phyloP scores from a whole-genome alignment of 2,888 invertebrate genomes.

The Megalurothrips usitatus region DNA sequence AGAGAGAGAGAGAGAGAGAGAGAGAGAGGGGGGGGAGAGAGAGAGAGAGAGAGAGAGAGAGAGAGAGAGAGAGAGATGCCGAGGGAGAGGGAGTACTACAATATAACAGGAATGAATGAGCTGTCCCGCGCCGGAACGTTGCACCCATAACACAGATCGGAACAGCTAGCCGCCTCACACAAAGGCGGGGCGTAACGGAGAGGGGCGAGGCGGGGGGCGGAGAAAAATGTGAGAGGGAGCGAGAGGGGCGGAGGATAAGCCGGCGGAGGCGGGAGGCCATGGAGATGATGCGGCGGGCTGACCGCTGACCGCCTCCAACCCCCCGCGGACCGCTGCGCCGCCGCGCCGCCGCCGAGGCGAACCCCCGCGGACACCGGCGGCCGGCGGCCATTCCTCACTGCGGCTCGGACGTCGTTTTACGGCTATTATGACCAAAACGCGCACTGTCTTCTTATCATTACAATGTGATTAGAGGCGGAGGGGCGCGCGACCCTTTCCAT shows the following conservation, averaged over 20 bases:
- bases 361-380: background rate
- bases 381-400: background rate
- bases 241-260: background rate
- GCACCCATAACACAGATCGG: too few species aligned
- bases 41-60: background rate
- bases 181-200: too few species aligned
- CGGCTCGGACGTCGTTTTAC: conserved; percentile 9
- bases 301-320: background rate
- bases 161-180: too few species aligned
- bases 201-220: too few species aligned
- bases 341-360: too few species aligned
- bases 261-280: background rate
- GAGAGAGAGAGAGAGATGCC: background rate
- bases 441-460: conserved; percentile 14
- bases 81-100: too few species aligned
- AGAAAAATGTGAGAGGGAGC: background rate
- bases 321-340: background rate
- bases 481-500: background rate
- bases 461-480: background rate
- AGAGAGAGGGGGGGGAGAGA: background rate
- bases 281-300: background rate
- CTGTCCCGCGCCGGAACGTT: too few species aligned
- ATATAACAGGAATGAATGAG: too few species aligned
- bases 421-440: conserved; percentile 23
- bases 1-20: conserved; percentile 1